Base-by-base conservation (phyloP, 1,140 invertebrate genomes). In the Drosophila sechellia region DNA sequence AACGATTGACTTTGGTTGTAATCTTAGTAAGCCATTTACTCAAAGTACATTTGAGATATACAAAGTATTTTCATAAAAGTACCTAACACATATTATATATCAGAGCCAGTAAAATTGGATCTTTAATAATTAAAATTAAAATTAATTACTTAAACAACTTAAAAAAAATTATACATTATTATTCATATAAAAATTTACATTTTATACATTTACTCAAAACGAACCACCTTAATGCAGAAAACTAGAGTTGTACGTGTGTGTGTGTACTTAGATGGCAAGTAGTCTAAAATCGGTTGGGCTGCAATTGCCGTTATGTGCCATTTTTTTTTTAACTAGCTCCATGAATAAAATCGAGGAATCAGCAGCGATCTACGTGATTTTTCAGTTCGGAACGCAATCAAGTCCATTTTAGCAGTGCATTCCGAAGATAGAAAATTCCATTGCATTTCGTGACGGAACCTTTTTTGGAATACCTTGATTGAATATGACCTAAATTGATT, bases 271-370 rank as follows among this genome's bases (percentile, higher is more conserved):
- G 77, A 79, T 40, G 77, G 57, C 70, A 54, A 20, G 15, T 48
- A 20, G 52, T 15, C 75, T 74, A 64, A 20, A 85, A 71, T 69
- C 73, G 58, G 66, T 59, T 56, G 68, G 49, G 53, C 50, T n/a
- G 54, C 49, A 83, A 79, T 75, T 84, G 79, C 79, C 83, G 69
- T 81, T 65, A 75, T 48, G 70, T 73, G 64, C 61, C 39, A 68
- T 77, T 85, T 77, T 80, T 80, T 77, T 85, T 77, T 80, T 77
- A 85, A 84, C 76, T 79, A 83, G 57, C 65, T 31, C 65, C 72
- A 60, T 80, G 65, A 65, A 84, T 65, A 52, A 68, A 79, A 70
- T 74, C 55, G 64, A 55, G 20, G 20, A 22, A 22, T 22, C 3
- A 27, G 12, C 8, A 27, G 27, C 39, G 20, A 40, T 40, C 13